A percentile compares a stretch with the other conserved stretches of the same genome.
These are phyloP conservation scores for Anthoptus insignis DNA, from an alignment of 2,888 invertebrate species.

Conservation along the genomic window DNA sequence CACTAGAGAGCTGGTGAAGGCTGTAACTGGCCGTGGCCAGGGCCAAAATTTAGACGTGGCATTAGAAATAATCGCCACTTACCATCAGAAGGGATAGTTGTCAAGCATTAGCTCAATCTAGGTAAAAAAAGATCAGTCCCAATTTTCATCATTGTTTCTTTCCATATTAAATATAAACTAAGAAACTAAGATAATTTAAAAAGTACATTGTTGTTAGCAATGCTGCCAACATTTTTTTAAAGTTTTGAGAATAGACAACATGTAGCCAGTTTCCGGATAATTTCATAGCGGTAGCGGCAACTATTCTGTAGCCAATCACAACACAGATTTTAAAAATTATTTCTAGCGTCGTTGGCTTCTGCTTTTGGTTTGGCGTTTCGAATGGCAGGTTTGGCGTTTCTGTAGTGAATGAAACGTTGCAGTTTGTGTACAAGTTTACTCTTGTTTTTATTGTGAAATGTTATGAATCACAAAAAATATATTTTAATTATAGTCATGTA, in stretches of 20 bases:
- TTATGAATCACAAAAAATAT: conserved; percentile 32
- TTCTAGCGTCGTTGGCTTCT: conserved; percentile 72
- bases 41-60: too few relatives aligned
- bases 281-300: conserved; percentile 49
- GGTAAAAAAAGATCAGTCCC: too few relatives aligned
- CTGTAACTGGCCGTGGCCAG: too few relatives aligned
- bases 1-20: too few relatives aligned
- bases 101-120: too few relatives aligned
- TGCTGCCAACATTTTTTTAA: conserved; percentile 1
- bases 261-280: conserved; percentile 39
- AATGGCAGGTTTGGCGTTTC: conserved; percentile 17
- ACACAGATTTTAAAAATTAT: conserved; percentile 67
- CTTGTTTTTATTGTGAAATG: conserved; percentile 59
- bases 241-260: conserved; percentile 1
- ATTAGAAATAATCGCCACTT: too few relatives aligned
- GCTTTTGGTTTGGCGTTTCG: conserved; percentile 61
- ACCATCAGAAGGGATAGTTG: too few relatives aligned
- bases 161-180: too few relatives aligned
- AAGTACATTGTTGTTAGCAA: too few relatives aligned
- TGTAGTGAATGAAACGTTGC: conserved; percentile 45
- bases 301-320: conserved; percentile 73
- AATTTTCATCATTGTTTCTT: too few relatives aligned
- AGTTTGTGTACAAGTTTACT: conserved; percentile 53
- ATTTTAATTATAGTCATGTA: neutral
- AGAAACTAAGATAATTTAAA: too few relatives aligned